Evolutionary conservation across 1,140 invertebrate genomes (phyloP).

Genomic region (Nautilus pompilius): DNA sequence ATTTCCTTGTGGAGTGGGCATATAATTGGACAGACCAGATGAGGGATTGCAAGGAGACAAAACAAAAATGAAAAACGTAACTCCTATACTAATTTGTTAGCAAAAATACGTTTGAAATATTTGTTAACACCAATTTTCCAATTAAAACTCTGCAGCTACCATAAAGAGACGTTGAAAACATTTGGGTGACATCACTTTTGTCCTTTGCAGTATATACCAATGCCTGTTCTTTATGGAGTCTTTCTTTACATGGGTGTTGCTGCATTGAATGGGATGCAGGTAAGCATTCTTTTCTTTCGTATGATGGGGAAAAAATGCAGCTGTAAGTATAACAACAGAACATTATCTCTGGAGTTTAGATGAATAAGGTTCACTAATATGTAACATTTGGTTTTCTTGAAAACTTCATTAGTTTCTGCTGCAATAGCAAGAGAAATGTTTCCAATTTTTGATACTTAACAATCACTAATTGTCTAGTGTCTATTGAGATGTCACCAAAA

Average conservation of each 20-base stretch:
- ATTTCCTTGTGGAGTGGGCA: too few species aligned
- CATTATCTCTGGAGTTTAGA: too few species aligned
- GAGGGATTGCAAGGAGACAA: neutral
- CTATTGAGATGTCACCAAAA: too few species aligned
- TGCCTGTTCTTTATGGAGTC: slow-evolving; percentile 87
- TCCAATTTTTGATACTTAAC: too few species aligned
- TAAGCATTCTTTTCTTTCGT: too few species aligned
- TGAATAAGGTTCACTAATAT: too few species aligned
- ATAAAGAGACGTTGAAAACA: neutral
- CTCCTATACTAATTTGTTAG: neutral
- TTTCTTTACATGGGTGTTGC: slow-evolving; percentile 99
- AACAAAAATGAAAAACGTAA: neutral
- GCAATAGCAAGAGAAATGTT: too few species aligned
- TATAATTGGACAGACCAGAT: neutral
- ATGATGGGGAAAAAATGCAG: too few species aligned
- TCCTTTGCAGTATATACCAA: slow-evolving; percentile 75
- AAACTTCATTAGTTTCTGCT: too few species aligned
- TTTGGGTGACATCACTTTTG: neutral
- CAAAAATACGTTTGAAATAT: neutral
- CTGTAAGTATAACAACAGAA: too few species aligned
- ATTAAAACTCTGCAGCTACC: neutral
- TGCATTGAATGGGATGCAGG: slow-evolving; percentile 83
- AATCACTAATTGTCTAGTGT: too few species aligned
- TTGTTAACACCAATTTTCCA: neutral
- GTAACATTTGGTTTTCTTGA: too few species aligned